Conservation (phyloP, 2,797 vertebrate genomes). For the Oryzias dopingdopingensis region DNA sequence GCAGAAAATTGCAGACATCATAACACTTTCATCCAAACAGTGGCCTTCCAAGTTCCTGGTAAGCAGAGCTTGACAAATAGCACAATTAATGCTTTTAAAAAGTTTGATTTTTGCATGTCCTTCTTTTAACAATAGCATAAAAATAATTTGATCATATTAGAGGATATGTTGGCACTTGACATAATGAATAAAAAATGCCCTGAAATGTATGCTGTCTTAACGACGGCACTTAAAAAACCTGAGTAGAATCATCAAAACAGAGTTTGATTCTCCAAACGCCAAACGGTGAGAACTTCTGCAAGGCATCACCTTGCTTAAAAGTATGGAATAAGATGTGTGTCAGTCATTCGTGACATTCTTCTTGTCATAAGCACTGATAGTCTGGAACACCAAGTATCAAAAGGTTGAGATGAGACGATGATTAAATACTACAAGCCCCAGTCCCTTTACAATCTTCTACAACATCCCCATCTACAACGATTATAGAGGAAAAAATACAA, state of each 20-base stretch:
- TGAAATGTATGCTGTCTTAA: slow-evolving; percentile 18
- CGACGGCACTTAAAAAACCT: slow-evolving; percentile 28
- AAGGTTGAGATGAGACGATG: slow-evolving; percentile 65
- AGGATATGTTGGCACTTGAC: slow-evolving; percentile 8
- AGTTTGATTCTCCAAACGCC: slow-evolving; percentile 10
- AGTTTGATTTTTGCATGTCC: neutral
- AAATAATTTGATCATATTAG: slow-evolving; percentile 8
- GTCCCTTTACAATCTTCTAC: slow-evolving; percentile 68
- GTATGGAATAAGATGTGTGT: slow-evolving; percentile 26
- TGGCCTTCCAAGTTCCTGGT: slow-evolving; percentile 12
- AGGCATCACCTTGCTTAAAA: slow-evolving; percentile 8
- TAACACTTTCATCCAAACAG: slow-evolving; percentile 26
- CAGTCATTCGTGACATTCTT: slow-evolving; percentile 59
- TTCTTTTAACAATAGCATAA: slow-evolving; percentile 10
- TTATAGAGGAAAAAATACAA: slow-evolving; percentile 69
- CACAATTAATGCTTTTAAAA: slow-evolving; percentile 12
- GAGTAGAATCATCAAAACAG: slow-evolving; percentile 22
- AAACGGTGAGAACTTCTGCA: slow-evolving; percentile 7
- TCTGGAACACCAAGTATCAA: slow-evolving; percentile 66
- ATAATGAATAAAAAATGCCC: slow-evolving; percentile 17
- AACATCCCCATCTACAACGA: slow-evolving; percentile 74
- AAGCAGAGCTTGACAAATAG: slow-evolving; percentile 13
- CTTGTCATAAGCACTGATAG: slow-evolving; percentile 74
- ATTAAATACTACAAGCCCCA: slow-evolving; percentile 64
- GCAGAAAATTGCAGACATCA: slow-evolving; percentile 28